phyloP scores from a whole-genome alignment of 2,888 invertebrate species.

The Aleiodes alternator region DNA sequence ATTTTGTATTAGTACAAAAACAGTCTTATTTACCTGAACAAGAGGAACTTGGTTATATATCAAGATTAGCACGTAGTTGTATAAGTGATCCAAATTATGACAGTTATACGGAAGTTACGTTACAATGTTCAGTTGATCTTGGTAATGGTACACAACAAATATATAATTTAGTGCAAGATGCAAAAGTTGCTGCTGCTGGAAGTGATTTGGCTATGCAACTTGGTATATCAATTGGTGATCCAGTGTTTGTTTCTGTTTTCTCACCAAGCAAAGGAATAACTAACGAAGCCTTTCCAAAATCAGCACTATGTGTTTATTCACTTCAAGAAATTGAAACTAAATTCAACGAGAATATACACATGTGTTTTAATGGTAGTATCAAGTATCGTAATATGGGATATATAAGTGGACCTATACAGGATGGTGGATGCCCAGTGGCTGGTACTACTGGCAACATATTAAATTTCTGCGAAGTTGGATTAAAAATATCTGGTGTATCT shows the following conservation, averaged over 20 bases:
- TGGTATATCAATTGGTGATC: constrained; percentile 86
- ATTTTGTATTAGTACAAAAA: constrained; percentile 96
- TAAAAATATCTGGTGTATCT: constrained; percentile 93
- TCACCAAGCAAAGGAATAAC: constrained; percentile 92
- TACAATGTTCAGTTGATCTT: constrained; percentile 87
- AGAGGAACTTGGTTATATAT: constrained; percentile 93
- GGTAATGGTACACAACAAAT: constrained; percentile 74
- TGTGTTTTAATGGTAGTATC: constrained; percentile 97
- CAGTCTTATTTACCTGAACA: constrained; percentile 91
- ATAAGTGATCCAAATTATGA: constrained; percentile 96
- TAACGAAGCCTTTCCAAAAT: constrained; percentile 87
- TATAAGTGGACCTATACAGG: constrained; percentile 92
- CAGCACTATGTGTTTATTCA: constrained; percentile 95
- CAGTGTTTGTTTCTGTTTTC: constrained; percentile 91
- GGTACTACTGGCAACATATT: constrained; percentile 93
- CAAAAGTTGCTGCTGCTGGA: constrained; percentile 91
- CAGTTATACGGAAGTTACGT: constrained; percentile 97
- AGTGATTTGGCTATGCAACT: constrained; percentile 88
- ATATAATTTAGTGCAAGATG: constrained; percentile 95
- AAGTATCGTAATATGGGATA: constrained; percentile 94
- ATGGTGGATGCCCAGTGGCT: constrained; percentile 92
- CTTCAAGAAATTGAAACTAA: constrained; percentile 92
- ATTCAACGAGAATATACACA: constrained; percentile 97
- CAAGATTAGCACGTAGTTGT: constrained; percentile 93
- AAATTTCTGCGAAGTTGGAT: constrained; percentile 93